Evolutionary conservation across 2,113 vertebrate genomes (phyloP).

Genomic region (Mus spicilegus): DNA sequence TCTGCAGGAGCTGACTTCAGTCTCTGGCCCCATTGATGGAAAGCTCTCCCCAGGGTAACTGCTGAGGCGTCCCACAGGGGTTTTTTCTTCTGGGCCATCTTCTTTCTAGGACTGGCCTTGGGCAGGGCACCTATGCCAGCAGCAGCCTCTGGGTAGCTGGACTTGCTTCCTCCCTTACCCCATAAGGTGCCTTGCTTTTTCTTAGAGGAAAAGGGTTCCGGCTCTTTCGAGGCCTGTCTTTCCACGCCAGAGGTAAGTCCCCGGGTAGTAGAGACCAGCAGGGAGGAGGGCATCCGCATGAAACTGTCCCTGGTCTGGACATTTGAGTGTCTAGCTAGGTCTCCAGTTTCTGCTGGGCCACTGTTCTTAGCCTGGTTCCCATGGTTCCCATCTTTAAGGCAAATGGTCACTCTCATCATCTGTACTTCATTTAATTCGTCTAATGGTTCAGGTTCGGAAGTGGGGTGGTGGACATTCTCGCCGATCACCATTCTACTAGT

Average conservation of each 20-base stretch:
- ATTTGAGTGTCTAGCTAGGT: neutral
- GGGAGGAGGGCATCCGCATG: rapidly evolving
- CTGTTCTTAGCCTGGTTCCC: neutral
- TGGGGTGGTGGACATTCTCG: rapidly evolving
- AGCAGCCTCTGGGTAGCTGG: neutral
- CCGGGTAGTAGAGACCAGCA: neutral
- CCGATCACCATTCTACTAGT: rapidly evolving
- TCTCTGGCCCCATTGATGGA: constrained; percentile 16
- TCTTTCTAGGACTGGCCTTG: neutral
- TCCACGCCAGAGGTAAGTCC: neutral
- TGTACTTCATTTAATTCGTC: neutral
- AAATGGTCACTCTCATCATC: neutral
- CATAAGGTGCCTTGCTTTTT: neutral
- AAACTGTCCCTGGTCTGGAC: neutral
- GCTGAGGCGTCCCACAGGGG: rapidly evolving
- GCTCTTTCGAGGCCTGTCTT: neutral
- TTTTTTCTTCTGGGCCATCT: constrained; percentile 12
- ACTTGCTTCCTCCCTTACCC: neutral
- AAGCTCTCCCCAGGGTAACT: neutral
- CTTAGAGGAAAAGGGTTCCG: neutral
- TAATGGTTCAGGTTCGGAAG: neutral
- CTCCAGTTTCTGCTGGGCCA: neutral
- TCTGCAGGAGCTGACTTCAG: neutral
- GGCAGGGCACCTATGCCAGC: neutral
- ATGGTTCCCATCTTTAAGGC: neutral